These are phyloP conservation scores for Dinocampus coccinellae DNA, from an alignment of 2,888 invertebrate species.

Conservation along the genomic window DNA sequence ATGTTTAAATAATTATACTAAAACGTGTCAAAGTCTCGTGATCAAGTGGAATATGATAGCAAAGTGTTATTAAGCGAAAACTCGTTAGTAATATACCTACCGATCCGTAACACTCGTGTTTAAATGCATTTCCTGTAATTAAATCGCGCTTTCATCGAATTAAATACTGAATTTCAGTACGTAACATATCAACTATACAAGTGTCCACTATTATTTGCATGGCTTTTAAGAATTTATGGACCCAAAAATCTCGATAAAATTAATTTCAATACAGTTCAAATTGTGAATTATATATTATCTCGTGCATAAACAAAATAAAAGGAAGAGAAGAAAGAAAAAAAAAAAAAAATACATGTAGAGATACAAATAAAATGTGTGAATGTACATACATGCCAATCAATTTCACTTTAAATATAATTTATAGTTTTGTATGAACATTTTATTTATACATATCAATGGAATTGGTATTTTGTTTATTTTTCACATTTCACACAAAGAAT, in stretches of 20 bases:
- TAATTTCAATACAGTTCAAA: background rate
- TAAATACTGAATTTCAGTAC: slow-evolving; percentile 6
- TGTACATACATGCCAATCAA: slow-evolving; percentile 3
- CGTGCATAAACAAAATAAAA: background rate
- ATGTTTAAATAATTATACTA: slow-evolving; percentile 24
- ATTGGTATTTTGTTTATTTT: background rate
- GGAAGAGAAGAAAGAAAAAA: too few relatives aligned
- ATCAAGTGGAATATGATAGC: slow-evolving; percentile 45
- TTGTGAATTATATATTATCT: background rate
- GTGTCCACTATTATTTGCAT: slow-evolving; percentile 12
- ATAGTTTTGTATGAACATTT: background rate
- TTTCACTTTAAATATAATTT: background rate
- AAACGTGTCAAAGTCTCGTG: slow-evolving; percentile 29
- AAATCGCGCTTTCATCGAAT: slow-evolving; percentile 34
- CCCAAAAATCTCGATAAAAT: slow-evolving; percentile 2
- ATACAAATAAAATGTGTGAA: background rate
- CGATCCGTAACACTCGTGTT: slow-evolving; percentile 36
- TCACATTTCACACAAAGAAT: background rate
- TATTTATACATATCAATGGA: background rate
- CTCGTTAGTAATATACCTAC: slow-evolving; percentile 54
- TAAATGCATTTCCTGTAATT: slow-evolving; percentile 35
- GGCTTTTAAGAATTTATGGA: slow-evolving; percentile 7
- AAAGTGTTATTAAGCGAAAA: slow-evolving; percentile 56
- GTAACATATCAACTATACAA: slow-evolving; percentile 6
- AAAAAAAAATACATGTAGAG: background rate